A percentile compares a stretch with the other conserved stretches of the same genome.
phyloP scores from a whole-genome alignment of 2,888 invertebrate species.

The Neoitamus cyanurus region DNA sequence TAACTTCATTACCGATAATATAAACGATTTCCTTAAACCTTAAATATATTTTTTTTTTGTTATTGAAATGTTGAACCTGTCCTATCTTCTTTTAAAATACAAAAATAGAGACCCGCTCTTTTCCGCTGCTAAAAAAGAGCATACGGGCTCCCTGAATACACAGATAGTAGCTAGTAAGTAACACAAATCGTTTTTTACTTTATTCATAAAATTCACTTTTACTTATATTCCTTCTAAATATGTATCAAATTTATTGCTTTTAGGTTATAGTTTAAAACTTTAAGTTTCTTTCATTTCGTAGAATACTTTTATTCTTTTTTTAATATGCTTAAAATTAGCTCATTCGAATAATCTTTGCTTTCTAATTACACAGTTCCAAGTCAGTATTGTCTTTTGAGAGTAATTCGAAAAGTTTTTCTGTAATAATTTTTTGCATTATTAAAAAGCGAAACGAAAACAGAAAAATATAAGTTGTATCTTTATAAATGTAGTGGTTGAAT shows the following conservation, averaged over 20 bases:
- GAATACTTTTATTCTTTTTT: conserved; percentile 32
- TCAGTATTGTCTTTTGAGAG: conserved; percentile 45
- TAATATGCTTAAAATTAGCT: conserved; percentile 27
- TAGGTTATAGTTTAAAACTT: conserved; percentile 37
- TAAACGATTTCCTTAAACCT: conserved; percentile 8
- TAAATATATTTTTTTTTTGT: not conserved
- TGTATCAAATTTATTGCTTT: conserved; percentile 46
- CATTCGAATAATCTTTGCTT: conserved; percentile 10
- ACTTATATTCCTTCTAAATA: conserved; percentile 24
- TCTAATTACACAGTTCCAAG: conserved; percentile 42
- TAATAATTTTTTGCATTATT: conserved; percentile 14
- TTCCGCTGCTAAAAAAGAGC: conserved; percentile 22
- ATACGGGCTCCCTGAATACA: conserved; percentile 39
- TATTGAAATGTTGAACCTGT: conserved; percentile 14
- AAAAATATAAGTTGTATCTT: conserved; percentile 35
- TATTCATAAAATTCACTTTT: conserved; percentile 24
- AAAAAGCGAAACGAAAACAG: conserved; percentile 34
- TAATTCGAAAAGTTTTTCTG: conserved; percentile 34
- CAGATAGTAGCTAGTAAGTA: conserved; percentile 22
- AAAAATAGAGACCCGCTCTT: conserved; percentile 37
- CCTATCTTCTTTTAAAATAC: conserved; percentile 27
- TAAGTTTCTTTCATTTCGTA: not conserved
- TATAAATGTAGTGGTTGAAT: conserved; percentile 34
- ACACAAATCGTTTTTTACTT: conserved; percentile 13
- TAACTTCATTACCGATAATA: conserved; percentile 24